Evolutionary conservation across 2,888 invertebrate genomes (phyloP), one percentile per base, ranked within the genome.

Genomic region (Brenthis hecate): DNA sequence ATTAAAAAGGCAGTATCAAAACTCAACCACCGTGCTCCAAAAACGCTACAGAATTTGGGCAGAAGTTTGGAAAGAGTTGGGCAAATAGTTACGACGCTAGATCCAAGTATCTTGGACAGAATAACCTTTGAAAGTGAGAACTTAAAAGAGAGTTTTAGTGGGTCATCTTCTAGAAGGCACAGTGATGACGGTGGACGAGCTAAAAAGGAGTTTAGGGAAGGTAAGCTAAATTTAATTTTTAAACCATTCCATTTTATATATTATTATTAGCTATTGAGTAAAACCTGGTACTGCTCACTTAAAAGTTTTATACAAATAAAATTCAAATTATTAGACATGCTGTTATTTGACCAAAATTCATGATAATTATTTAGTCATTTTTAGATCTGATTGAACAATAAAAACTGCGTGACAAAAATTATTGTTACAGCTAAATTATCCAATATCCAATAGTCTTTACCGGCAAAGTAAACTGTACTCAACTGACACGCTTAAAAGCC

Each of bases 61-160:
- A 74, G 73, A 67, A 77, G 75, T 23, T 65, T 79, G 32, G 78
- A 82, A 6, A 81, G 76, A 57, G 74, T 78, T 19, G 75, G 78
- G 16, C 76, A 80, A 56, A 50, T 60, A 32, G 28, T 50, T 5
- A 28, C 60, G 16, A 68, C 75, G 28, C 72, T 83, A 56, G 80
- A 79, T 2, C 78, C 78, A 3, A 71, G 78, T 13, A 78, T 84
- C 6, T 68, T 88, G 57, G 91, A 88, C 63, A 80, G 81, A 47
- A 85, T 90, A 2, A 88, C 85, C 13, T 90, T 82, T 73, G 92
- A 91, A 73, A 90, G 86, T 67, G 91, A 92, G 67, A 83, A 81
- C 11, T 68, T 87, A 47, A 86, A 77, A 36, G 82, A 77, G 13
- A 88, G 85, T 71, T 86, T 85, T 0, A 92, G 91, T 67, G 90